Evolutionary conservation across 2,888 invertebrate genomes (phyloP), one percentile per base, ranked within the genome.

Genomic region (Portevinia maculata): DNA sequence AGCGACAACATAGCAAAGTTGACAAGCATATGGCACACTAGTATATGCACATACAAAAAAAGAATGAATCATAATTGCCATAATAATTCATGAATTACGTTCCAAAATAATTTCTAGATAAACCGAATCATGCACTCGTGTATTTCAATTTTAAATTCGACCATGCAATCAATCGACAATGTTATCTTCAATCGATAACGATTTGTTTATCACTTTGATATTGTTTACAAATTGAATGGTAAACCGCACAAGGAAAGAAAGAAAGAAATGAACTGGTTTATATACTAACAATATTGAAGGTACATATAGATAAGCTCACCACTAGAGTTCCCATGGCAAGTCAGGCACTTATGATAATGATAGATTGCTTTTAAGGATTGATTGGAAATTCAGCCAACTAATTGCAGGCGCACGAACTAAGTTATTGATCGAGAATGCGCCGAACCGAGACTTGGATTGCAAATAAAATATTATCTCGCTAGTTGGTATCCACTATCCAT

Each of bases 321-420:
- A 83, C 78, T 48, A 78, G 37, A 55, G 78, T 83, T 83, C 83
- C 83, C 83, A 83, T 83, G 37, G 46, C 41, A 34, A 59, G 2
- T 13, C 37, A 37, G 24, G 13, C 39, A 15, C 5, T 6, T 19
- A 81, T 64, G n/a, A n/a, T 44, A 50, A 60, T 65, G 70, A 81
- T 71, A 48, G 76, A 65, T 50, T 24, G 48, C 28, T 44, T 30
- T 34, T 46, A 3, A 19, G 55, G 48, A 30, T 46, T 55, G 73
- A 64, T 64, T 73, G 34, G 15, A 69, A 28, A 37, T 24, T 11
- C 30, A 41, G 17, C 37, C 39, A 15, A 71, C 67, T 74, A 74
- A 79, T 55, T 60, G 53, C 37, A 52, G 67, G 39, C 53, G 39
- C 67, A 55, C 60, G 46, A n/a, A 34, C 52, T 50, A 57, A 67